A percentile compares a stretch with the other conserved stretches of the same genome.
These are phyloP conservation scores for Cassiopea andromeda DNA, from an alignment of 30 jellyfish, hydroid and myxozoan species.

Conservation along the genomic window DNA sequence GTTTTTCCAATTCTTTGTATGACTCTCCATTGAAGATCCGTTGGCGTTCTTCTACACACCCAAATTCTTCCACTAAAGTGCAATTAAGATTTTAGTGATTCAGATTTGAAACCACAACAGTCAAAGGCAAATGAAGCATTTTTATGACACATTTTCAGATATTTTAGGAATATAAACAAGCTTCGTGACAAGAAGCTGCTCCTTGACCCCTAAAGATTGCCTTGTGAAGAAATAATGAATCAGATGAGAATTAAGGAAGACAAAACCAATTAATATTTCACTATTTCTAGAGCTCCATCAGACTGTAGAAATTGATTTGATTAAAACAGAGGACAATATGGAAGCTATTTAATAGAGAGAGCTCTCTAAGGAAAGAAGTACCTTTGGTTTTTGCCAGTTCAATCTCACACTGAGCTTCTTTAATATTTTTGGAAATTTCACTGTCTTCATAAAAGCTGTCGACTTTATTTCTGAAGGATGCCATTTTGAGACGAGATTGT, in stretches of 20 bases:
- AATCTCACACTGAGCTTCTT: neutral
- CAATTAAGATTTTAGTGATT: neutral
- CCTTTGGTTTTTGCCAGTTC: neutral
- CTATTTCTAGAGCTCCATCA: no score
- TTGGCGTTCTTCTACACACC: constrained; percentile 26
- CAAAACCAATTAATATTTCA: no score
- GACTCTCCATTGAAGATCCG: constrained; percentile 26
- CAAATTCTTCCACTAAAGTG: constrained; percentile 28
- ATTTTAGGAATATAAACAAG: no score
- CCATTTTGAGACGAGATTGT: constrained; percentile 23
- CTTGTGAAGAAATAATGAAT: no score
- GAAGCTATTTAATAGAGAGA: neutral
- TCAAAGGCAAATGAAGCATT: no score
- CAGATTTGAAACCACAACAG: no score
- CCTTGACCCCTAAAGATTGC: no score
- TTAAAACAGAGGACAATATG: no score
- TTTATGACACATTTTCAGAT: no score
- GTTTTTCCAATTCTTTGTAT: constrained; percentile 6
- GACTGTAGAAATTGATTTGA: no score
- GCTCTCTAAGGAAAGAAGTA: neutral
- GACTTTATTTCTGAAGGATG: constrained; percentile 7
- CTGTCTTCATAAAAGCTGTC: constrained; percentile 29
- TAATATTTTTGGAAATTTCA: constrained; percentile 6
- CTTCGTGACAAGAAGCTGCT: no score
- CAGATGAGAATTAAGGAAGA: no score